Evolutionary conservation across 2,888 invertebrate genomes (phyloP).

Genomic region (Rotaria socialis): DNA sequence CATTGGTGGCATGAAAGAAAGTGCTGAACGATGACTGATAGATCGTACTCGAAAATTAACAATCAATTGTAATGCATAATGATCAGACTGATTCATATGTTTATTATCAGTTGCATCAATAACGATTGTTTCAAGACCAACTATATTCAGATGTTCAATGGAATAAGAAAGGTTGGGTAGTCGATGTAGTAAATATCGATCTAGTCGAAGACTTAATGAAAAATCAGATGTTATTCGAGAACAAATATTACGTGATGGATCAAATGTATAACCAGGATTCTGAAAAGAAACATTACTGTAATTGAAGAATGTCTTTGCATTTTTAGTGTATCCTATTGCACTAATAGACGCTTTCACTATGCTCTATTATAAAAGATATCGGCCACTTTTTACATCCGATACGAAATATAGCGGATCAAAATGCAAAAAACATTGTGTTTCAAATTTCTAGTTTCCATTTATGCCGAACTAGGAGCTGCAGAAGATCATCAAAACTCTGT

Average conservation of each 20-base stretch:
- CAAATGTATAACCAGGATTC: constrained; percentile 40
- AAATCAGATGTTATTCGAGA: constrained; percentile 36
- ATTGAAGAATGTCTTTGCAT: too few relatives aligned
- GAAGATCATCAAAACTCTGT: too few relatives aligned
- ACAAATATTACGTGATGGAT: constrained; percentile 39
- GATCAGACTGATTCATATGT: constrained; percentile 39
- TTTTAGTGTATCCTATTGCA: too few relatives aligned
- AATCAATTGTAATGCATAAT: constrained; percentile 41
- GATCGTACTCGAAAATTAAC: neutral
- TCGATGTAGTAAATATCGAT: constrained; percentile 35
- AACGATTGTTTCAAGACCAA: neutral
- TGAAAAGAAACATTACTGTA: neutral
- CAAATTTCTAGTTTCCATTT: too few relatives aligned
- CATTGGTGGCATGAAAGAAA: constrained; percentile 35
- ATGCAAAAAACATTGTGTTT: too few relatives aligned
- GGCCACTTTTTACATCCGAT: too few relatives aligned
- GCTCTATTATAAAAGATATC: too few relatives aligned
- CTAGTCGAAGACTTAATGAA: neutral
- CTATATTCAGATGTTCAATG: neutral
- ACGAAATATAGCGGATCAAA: too few relatives aligned
- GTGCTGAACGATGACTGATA: neutral
- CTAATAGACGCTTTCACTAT: too few relatives aligned
- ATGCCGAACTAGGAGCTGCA: too few relatives aligned
- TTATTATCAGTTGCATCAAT: neutral
- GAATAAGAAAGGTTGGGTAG: neutral